Percentiles rank a stretch among this genome's conserved stretches.
phyloP scores from a whole-genome alignment of 2,888 invertebrate species.

The Lottia gigantea region DNA sequence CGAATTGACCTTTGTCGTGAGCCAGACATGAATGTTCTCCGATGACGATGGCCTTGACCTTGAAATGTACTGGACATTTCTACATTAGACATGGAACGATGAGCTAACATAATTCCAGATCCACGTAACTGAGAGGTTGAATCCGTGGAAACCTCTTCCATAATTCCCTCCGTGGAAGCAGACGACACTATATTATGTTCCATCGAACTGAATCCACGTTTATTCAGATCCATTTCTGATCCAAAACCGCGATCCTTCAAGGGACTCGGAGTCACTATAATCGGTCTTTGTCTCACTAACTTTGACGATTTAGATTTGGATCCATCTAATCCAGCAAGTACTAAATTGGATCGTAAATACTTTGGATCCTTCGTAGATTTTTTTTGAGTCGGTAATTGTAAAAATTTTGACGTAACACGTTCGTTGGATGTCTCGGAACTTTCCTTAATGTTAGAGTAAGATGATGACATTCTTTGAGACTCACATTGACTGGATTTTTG shows the following conservation, averaged over 20 bases:
- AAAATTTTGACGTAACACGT: background rate
- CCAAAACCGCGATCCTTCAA: no score
- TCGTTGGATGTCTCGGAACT: no score
- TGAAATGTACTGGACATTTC: conserved; percentile 17
- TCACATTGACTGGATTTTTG: no score
- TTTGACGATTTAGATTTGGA: background rate
- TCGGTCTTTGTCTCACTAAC: background rate
- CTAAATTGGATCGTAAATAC: background rate
- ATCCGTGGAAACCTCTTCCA: background rate
- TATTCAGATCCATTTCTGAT: background rate
- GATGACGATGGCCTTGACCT: background rate
- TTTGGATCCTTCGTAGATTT: background rate
- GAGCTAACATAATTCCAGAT: conserved; percentile 17
- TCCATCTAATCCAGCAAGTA: background rate
- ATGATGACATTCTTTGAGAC: no score
- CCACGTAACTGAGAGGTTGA: background rate
- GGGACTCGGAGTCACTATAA: background rate
- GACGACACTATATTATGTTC: background rate
- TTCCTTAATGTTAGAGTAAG: no score
- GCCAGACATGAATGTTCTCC: conserved; percentile 7
- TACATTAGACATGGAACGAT: conserved; percentile 19
- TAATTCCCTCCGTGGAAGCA: background rate
- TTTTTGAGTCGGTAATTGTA: background rate
- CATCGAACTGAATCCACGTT: background rate
- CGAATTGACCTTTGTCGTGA: background rate